Base-by-base conservation (phyloP, 1,140 invertebrate genomes). In the Dendrolimus kikuchii region DNA sequence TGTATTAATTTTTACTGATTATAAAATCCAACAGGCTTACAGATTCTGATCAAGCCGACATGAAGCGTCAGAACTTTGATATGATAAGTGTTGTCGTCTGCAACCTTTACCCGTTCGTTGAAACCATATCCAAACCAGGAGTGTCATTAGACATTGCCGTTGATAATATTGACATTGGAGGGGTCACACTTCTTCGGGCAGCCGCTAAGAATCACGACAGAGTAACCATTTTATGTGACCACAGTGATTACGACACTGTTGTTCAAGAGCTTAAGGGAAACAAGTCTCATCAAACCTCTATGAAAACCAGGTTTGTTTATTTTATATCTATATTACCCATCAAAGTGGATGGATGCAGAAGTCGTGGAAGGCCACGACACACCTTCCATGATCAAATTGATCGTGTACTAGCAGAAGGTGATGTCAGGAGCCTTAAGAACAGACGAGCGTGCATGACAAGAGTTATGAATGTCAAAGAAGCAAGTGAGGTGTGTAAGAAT, bases 121-220 rank as follows among this genome's bases (percentile, higher is more conserved):
- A 96, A 63, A 98, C 96, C 0, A 90, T 99, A 4, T 92, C 94
- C 1, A 94, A 95, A 57, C 89, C 92, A 1, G 89, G 93, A 69
- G 96, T 98, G 0, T 94, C 92, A 0, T 88, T 97, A 36, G 91
- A 91, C 38, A 94, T 98, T 83, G 98, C 98, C 4, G 93, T 99
- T n/a, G 98, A 99, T 87, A 97, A 99, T 75, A 96, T 99, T 67
- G 97, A 99, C 80, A 99, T 99, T 68, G 96, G 97, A 54, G 98
- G 98, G 44, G 98, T 99, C 0, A 98, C 98, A 1, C 80, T 99
- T 5, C 86, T 99, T 0, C 86, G 98, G 74, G 98, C 98, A 6
- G 98, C 97, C 9, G 98, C 98, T 8, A 99, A 99, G 88, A 99
- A 99, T 88, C 96, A 99, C 81, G 90, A 92, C n/a, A 91, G 98